Evolutionary conservation across 1,140 invertebrate genomes (phyloP), one percentile per base, ranked within the genome.

Genomic region (Aphidius gifuensis): DNA sequence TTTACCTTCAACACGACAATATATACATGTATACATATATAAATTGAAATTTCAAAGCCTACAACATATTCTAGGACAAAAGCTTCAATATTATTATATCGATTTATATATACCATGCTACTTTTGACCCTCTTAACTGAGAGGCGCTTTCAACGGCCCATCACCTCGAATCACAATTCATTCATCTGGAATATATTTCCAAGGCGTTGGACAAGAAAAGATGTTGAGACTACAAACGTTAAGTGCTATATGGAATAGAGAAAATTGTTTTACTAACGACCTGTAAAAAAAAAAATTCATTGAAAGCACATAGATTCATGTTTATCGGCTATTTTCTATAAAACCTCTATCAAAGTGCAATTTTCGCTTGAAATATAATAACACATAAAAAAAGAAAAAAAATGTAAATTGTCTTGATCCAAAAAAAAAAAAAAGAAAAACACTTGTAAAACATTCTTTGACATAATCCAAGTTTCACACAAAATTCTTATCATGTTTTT

Each of bases 101-200:
- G 70, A 70, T 72, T 66, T 47, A 39, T 32, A 32, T 32, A 32
- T 32, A 9, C 45, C 53, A 68, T 6, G 45, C 40, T 54, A 45
- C 61, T 68, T 72, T 74, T 66, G 66, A 65, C 67, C 70, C 68
- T 69, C 69, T 74, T 72, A 67, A 66, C 69, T 67, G 66, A 66
- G 67, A 71, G 59, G 64, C 63, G 70, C 69, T 71, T 71, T 73
- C 68, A 72, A 72, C 64, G 66, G 66, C 51, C 69, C 71, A 73
- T 74, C 73, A 73, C 64, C 66, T 71, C 64, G 71, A 66, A 67
- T 74, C 65, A 68, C 66, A 65, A 74, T 56, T 72, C 69, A 68
- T 69, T 71, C 68, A 64, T 58, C 64, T 64, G 73, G 69, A 74
- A 74, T 69, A 71, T 68, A 69, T 73, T 74, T 74, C 67, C 53